Base-by-base conservation (phyloP, 2,113 vertebrate species). In the Lichenostomus cassidix region DNA sequence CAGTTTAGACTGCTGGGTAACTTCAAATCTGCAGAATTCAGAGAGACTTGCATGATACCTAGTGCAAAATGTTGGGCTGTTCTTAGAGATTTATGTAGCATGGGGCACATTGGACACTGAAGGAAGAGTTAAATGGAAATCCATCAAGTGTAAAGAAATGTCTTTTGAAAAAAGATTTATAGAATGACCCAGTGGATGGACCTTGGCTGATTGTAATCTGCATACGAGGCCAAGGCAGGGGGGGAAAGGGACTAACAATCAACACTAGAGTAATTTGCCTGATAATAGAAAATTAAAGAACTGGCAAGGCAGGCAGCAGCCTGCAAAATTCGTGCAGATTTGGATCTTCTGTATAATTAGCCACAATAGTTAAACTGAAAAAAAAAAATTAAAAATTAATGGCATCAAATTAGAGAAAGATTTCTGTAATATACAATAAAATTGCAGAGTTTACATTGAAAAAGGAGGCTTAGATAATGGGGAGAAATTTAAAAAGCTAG, bases 231-330 rank as follows among this genome's bases (percentile, higher is more conserved):
- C 47, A 58, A 85, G 37, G 37, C 37, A 78, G 28, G 15, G 39
- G 39, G 55, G 55, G 46, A 71, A 91, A 82, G 55, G 42, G 82
- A 92, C 76, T 92, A 94, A 90, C 84, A 96, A 91, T 92, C 78
- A 95, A 92, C 90, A 93, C 53, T 56, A 67, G 28, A 83, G 87
- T 92, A 94, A 96, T 96, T 97, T 96, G 62, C 79, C 73, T 94
- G 87, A 96, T 96, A 96, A 96, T 83, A 94, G 93, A 89, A 95
- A 97, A 96, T 94, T 94, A 96, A 96, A 96, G 87, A 91, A 95
- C 47, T 79, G 41, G 31, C 82, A 50, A 95, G 20, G 27, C 73
- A 89, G 80, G 84, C 68, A 91, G 87, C 50, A 87, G 88, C 64
- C 76, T 94, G 76, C 37, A 92, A 96, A 94, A 92, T 83, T 90